Conservation (phyloP, 2,888 invertebrate species). For the Dexiosoma caninum region DNA sequence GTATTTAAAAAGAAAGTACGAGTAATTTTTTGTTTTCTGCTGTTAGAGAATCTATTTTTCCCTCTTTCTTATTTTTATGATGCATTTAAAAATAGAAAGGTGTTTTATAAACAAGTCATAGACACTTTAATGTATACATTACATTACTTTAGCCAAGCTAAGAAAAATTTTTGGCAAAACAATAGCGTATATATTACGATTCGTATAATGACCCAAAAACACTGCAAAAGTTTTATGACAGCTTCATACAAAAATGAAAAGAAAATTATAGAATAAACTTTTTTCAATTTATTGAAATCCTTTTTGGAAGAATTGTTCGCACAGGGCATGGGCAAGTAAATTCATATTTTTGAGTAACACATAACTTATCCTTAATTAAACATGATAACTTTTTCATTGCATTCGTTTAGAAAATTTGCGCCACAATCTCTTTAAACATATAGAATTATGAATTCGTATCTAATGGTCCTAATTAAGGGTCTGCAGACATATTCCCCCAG, state of each 20-base stretch:
- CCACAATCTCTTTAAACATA: too few relatives aligned
- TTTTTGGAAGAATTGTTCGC: too few relatives aligned
- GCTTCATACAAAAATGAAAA: background rate
- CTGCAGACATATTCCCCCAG: too few relatives aligned
- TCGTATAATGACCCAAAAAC: conserved; percentile 55
- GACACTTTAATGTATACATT: conserved; percentile 44
- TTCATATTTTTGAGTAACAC: too few relatives aligned
- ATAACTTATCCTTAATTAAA: too few relatives aligned
- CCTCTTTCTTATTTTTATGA: conserved; percentile 30
- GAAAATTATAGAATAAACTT: conserved; percentile 2
- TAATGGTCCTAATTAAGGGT: too few relatives aligned
- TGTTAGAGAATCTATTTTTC: conserved; percentile 26
- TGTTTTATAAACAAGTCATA: conserved; percentile 46
- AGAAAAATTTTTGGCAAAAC: conserved; percentile 7
- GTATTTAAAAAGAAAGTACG: conserved; percentile 62
- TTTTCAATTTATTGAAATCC: background rate
- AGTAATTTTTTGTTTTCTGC: conserved; percentile 44
- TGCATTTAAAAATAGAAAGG: conserved; percentile 60
- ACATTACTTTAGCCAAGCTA: conserved; percentile 32
- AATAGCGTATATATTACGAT: conserved; percentile 34
- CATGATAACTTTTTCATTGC: too few relatives aligned
- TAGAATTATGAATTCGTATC: too few relatives aligned
- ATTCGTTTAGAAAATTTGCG: too few relatives aligned
- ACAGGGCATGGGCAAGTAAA: too few relatives aligned
- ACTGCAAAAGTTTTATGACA: conserved; percentile 1